Evolutionary conservation across 35 echinoderm and acorn worm genomes (phyloP), one percentile per base, ranked within the genome.

Genomic region (Amphiura filiformis): DNA sequence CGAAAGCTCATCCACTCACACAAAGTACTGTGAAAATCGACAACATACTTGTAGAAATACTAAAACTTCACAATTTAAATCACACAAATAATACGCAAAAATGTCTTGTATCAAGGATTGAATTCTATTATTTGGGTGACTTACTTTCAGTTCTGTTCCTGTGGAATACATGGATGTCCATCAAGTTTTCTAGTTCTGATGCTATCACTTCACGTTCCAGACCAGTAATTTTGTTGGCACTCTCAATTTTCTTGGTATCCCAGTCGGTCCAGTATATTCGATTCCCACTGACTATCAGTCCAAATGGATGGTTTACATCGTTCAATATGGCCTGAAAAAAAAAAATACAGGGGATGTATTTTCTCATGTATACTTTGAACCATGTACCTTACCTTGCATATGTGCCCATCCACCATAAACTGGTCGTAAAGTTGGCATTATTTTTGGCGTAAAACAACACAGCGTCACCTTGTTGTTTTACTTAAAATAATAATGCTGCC

Each of bases 221-320:
- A 15, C 92, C 96, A 49, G 89, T 87, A 57, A 57, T 75, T 86
- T 98, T 98, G 28, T 90, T 84, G 26, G 86, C 96, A 13, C 86
- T 81, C 49, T 98, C 56, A 41, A 98, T 84, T 40, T 77, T 84
- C 36, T 91, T 81, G 14, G 75, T 87, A 22, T 89, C 33, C 96
- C 96, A 98, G 70, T 98, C 96, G 13, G 96, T 98, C 96, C 96
- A 98, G 92, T 92, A 98, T 36, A 94, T 81, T 0, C 77, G 44
- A 18, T 83, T 77, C 23, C 76, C 65, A 87, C 86, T 78, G 22
- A 98, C 64, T 0, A 92, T 82, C 65, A 98, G 80, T 22, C 96
- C 92, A 89, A 98, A 98, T 4, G 96, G 96, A 47, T 98, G 96
- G 0, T 82, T 82, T 20, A 98, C 34, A 17, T 90, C 64, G 36